Conservation (phyloP, 2,888 invertebrate species). For the Brachyopa scutellaris region DNA sequence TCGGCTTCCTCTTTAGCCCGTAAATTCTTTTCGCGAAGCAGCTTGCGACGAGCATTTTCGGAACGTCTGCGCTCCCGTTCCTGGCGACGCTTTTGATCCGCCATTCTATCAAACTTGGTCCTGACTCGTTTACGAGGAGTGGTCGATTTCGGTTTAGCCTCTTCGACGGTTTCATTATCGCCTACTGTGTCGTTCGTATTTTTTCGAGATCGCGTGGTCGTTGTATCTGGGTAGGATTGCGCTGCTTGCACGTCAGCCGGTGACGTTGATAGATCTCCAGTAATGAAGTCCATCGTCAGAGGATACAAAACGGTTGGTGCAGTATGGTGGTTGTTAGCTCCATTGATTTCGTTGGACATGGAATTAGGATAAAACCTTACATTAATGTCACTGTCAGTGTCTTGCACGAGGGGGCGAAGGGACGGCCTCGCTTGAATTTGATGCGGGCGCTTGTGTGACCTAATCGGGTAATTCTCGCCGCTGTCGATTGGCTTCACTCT, state of each 20-base stretch:
- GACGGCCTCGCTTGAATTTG: slow-evolving; percentile 22
- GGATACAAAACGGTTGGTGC: slow-evolving; percentile 25
- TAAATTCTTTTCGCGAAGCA: slow-evolving; percentile 28
- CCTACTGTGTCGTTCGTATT: slow-evolving; percentile 40
- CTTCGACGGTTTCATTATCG: slow-evolving; percentile 65
- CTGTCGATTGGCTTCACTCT: slow-evolving; percentile 62
- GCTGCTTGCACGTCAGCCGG: slow-evolving; percentile 75
- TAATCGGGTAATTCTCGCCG: slow-evolving; percentile 53
- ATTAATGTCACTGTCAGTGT: slow-evolving; percentile 34
- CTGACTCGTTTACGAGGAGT: slow-evolving; percentile 45
- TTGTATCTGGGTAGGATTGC: slow-evolving; percentile 65
- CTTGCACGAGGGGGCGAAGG: slow-evolving; percentile 34
- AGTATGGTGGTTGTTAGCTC: not conserved
- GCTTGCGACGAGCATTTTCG: slow-evolving; percentile 53
- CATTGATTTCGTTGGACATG: slow-evolving; percentile 53
- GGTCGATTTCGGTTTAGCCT: slow-evolving; percentile 3
- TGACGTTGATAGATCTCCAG: slow-evolving; percentile 23
- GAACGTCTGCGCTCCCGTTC: slow-evolving; percentile 69
- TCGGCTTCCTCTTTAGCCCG: slow-evolving; percentile 73
- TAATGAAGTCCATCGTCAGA: slow-evolving; percentile 38
- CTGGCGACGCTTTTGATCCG: slow-evolving; percentile 47
- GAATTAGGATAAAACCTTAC: slow-evolving; percentile 56
- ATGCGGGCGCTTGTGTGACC: slow-evolving; percentile 9
- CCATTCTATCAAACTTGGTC: slow-evolving; percentile 44
- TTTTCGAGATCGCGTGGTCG: slow-evolving; percentile 56